phyloP scores from a whole-genome alignment of 2,888 invertebrate genomes.

The Spilosoma lubricipeda region DNA sequence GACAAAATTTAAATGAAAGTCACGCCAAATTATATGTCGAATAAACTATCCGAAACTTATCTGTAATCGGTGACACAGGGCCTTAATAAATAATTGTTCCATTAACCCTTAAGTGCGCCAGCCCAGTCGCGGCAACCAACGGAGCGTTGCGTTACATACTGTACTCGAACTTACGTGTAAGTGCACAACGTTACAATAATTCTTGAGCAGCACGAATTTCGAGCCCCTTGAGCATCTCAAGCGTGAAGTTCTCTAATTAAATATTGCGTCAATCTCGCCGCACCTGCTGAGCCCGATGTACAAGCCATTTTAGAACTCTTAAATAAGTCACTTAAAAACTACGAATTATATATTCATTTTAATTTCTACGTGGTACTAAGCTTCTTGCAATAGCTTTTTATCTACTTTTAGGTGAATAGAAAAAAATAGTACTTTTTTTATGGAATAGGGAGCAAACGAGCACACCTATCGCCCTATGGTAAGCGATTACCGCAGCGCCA shows the following conservation, averaged over 20 bases:
- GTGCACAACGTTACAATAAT: slow-evolving; percentile 51
- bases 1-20: too few species aligned
- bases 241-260: slow-evolving; percentile 55
- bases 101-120: slow-evolving; percentile 23
- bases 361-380: background rate
- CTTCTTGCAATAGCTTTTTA: too few species aligned
- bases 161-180: slow-evolving; percentile 44
- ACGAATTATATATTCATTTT: slow-evolving; percentile 29
- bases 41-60: too few species aligned
- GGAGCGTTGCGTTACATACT: slow-evolving; percentile 39
- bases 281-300: slow-evolving; percentile 46
- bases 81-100: slow-evolving; percentile 4
- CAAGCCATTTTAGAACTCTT: slow-evolving; percentile 39
- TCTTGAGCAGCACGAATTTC: slow-evolving; percentile 43
- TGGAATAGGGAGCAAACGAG: too few species aligned
- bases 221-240: slow-evolving; percentile 47
- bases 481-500: too few species aligned
- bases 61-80: too few species aligned
- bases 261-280: slow-evolving; percentile 50
- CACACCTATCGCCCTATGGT: too few species aligned
- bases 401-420: too few species aligned
- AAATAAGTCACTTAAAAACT: slow-evolving; percentile 32
- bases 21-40: too few species aligned
- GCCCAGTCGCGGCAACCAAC: slow-evolving; percentile 31
- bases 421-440: too few species aligned